Conservation (phyloP, 1,140 invertebrate genomes). For the Lepidurus apus region DNA sequence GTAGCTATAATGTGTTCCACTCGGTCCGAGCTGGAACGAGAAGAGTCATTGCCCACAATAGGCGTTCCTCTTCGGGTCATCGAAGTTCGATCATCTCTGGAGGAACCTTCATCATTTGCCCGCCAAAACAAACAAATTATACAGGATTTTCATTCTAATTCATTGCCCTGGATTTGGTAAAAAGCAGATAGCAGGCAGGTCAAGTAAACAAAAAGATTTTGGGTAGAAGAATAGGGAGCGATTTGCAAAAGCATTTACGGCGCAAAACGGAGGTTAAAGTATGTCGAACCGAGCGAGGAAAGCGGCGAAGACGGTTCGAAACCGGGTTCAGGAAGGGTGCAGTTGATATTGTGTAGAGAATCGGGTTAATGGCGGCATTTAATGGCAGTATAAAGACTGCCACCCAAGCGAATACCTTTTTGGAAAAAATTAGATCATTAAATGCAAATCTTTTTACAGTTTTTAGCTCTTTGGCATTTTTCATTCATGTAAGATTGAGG, state of each 20-base stretch:
- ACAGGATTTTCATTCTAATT: too few relatives aligned
- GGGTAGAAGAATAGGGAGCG: background rate
- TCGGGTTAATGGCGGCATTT: constrained; percentile 49
- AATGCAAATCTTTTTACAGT: too few relatives aligned
- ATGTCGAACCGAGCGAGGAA: background rate
- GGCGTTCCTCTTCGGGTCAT: background rate
- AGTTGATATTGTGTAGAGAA: constrained; percentile 45
- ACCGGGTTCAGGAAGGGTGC: background rate
- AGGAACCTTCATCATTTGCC: background rate
- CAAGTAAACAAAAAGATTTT: background rate
- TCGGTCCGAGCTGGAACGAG: background rate
- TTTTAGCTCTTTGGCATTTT: too few relatives aligned
- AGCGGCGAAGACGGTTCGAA: background rate
- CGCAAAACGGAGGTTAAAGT: background rate
- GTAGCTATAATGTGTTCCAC: background rate
- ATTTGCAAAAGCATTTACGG: background rate
- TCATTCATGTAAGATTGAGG: too few relatives aligned
- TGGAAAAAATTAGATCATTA: background rate
- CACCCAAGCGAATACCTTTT: constrained; percentile 46
- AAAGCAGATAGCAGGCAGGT: background rate
- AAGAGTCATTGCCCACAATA: background rate
- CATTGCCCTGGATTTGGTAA: background rate
- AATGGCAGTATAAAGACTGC: constrained; percentile 49
- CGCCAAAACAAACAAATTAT: too few relatives aligned
- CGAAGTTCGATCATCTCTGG: background rate